Evolutionary conservation across 2,113 vertebrate species (phyloP).

Genomic region (Amazona guildingii): DNA sequence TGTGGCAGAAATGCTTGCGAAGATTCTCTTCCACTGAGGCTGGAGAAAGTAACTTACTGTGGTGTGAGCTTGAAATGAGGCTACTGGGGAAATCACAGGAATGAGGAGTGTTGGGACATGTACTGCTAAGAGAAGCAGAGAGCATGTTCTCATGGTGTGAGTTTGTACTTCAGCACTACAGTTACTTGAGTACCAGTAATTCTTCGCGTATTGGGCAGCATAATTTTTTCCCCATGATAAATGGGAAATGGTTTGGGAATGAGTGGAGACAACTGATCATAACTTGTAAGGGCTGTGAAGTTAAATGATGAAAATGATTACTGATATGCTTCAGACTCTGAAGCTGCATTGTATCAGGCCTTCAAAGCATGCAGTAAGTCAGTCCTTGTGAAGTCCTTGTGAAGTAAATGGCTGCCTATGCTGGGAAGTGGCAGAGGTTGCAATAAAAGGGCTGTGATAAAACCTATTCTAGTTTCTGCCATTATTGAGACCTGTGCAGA

Average conservation of each 20-base stretch:
- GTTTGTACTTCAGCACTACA: background rate
- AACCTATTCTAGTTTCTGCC: background rate
- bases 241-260: background rate
- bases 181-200: background rate
- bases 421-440: background rate
- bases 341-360: background rate
- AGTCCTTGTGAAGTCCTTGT: accelerated
- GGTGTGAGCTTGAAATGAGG: background rate
- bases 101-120: accelerated
- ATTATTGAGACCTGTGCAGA: background rate
- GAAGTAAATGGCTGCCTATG: accelerated
- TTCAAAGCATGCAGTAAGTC: accelerated
- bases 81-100: background rate
- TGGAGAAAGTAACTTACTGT: background rate
- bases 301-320: background rate
- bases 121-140: background rate
- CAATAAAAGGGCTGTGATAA: background rate
- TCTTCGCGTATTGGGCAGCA: background rate
- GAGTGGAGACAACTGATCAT: background rate
- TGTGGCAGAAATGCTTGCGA: background rate
- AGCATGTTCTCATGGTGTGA: accelerated
- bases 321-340: background rate
- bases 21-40: background rate
- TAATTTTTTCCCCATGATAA: background rate
- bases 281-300: background rate